Evolutionary conservation across 2,113 vertebrate genomes (phyloP), one percentile per base, ranked within the genome.

Genomic region (Holacanthus passer): DNA sequence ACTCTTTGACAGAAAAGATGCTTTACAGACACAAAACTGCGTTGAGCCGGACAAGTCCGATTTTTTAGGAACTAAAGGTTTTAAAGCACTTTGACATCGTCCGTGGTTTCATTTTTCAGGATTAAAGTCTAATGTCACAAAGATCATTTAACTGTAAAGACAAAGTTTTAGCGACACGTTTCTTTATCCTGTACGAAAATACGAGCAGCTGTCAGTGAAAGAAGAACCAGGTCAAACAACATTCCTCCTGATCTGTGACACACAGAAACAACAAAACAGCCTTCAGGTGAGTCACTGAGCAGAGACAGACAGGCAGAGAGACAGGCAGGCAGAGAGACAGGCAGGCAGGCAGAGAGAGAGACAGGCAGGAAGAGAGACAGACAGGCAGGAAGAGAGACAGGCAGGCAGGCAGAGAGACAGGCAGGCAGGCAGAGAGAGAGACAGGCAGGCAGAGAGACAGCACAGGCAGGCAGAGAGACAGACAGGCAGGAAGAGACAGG

Each of bases 161-260:
- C n/a, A n/a, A n/a, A n/a, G n/a, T 19, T 13, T 53, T 10, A 11
- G 53, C 9, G 29, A 32, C 29, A 2, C 16, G 29, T 32, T 3
- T 1, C 7, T 4, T 31, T 3, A 32, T 31, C 29, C 3, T 1
- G 24, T 2, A 19, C 0, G 55, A 9, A 8, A 31, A 31, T 17
- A 27, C 2, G 24, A 27, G 5, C 24, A 17, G 10, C 16, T 31
- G 29, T 58, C 55, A 20, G 29, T 35, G 10, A n/a, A 5, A 37
- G 35, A 37, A 2, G 4, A 11, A 27, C 13, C 64, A 7, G n/a
- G 14, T 35, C 52, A 1, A 11, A 58, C 73, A 3, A 20, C 73
- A 84, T 84, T 84, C 82, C 82, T 35, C 14, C 67, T 67, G 53
- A 73, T 52, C 35, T 32, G 27, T 22, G 29, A 65, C 65, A 68